Conservation (phyloP, 2,113 vertebrate genomes). For the Ammodytes marinus region DNA sequence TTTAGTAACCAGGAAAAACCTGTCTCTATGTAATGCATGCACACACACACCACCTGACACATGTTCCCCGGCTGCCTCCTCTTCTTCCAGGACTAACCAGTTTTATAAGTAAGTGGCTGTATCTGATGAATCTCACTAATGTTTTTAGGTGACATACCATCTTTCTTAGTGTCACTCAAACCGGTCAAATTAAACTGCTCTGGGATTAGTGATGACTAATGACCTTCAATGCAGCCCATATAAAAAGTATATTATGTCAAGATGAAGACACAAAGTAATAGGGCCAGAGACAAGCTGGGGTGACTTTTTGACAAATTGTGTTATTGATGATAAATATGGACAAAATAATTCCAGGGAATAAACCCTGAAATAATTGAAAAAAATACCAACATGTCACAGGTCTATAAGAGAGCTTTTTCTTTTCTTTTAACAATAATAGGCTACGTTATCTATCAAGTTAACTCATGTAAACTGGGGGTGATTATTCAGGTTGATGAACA, state of each 20-base stretch:
- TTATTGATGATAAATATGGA: not conserved
- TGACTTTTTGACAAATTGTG: not conserved
- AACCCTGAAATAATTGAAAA: no score
- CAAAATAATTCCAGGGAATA: not conserved
- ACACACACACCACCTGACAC: constrained; percentile 52
- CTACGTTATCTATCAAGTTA: not conserved
- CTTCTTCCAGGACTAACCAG: constrained; percentile 60
- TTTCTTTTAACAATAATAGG: not conserved
- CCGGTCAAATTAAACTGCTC: constrained; percentile 7
- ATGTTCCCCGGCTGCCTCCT: constrained; percentile 29
- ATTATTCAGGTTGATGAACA: not conserved
- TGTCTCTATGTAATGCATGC: constrained; percentile 54
- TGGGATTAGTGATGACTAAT: constrained; percentile 5
- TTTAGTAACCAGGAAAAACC: constrained; percentile 81
- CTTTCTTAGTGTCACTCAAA: constrained; percentile 13
- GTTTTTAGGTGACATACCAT: constrained; percentile 25
- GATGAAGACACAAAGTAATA: constrained; percentile 12
- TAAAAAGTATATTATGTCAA: not conserved
- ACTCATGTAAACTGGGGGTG: not conserved
- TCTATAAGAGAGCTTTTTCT: not conserved
- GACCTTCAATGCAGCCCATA: not conserved
- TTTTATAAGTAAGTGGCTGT: constrained; percentile 39
- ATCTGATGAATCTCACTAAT: constrained; percentile 20
- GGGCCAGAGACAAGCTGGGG: constrained; percentile 6
- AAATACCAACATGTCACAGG: not conserved